Conservation (phyloP, 2,797 vertebrate genomes). For the Xenopus petersii region DNA sequence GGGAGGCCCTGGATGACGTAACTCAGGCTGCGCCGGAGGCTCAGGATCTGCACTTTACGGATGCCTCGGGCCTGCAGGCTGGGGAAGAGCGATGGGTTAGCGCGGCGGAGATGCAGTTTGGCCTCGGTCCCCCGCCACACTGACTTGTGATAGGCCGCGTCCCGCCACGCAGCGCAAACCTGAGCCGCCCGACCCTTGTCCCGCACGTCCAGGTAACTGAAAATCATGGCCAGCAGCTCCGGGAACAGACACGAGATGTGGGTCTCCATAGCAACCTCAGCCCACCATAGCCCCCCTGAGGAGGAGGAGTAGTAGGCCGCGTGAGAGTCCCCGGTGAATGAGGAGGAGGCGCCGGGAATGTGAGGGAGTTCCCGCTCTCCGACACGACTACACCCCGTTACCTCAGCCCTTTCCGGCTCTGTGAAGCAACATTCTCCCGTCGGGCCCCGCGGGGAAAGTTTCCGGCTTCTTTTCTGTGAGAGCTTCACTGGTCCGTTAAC, state of each 20-base stretch:
- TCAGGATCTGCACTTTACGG: constrained; percentile 95
- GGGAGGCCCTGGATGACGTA: constrained; percentile 98
- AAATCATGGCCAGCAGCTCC: constrained; percentile 97
- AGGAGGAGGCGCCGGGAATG: too few species aligned
- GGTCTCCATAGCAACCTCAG: constrained; percentile 84
- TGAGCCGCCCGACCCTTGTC: constrained; percentile 95
- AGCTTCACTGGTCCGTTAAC: constrained; percentile 29
- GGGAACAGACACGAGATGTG: constrained; percentile 97
- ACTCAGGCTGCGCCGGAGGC: constrained; percentile 93
- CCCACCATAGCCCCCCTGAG: constrained; percentile 25
- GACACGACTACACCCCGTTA: background rate
- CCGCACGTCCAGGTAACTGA: constrained; percentile 93
- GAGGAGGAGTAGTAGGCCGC: constrained; percentile 38
- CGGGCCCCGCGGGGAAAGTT: background rate
- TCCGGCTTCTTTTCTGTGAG: background rate
- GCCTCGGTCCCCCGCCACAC: constrained; percentile 96
- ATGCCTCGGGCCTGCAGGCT: constrained; percentile 96
- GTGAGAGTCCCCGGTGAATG: constrained; percentile 48
- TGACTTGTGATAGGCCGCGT: constrained; percentile 95
- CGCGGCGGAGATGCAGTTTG: constrained; percentile 94
- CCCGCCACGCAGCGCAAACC: constrained; percentile 93
- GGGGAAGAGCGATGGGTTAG: constrained; percentile 97
- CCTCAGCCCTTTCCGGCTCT: constrained; percentile 13
- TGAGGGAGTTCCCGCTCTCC: too few species aligned
- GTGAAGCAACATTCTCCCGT: background rate